Percentiles rank a stretch among this genome's conserved stretches.
Conservation (phyloP, 2,113 vertebrate genomes). For the Sphyrna mokarran region DNA sequence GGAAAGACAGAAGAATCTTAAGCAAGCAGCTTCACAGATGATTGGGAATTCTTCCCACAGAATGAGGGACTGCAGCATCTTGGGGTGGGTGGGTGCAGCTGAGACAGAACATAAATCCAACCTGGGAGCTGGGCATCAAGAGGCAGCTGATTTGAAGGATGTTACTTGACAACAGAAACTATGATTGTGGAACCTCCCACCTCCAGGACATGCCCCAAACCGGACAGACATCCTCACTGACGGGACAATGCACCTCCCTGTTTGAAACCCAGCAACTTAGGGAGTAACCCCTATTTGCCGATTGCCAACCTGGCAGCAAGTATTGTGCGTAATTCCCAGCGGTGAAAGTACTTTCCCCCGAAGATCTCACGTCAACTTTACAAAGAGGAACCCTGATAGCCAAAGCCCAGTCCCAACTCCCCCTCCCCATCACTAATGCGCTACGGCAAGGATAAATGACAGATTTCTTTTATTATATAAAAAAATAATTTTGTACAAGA, state of each 20-base stretch:
- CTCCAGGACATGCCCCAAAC: not conserved
- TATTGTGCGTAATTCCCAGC: too few relatives aligned
- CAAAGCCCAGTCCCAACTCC: not conserved
- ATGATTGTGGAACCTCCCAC: not conserved
- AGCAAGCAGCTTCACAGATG: not conserved
- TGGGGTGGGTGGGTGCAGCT: not conserved
- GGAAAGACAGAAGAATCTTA: not conserved
- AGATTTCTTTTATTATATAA: not conserved
- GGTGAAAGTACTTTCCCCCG: not conserved
- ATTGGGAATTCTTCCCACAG: not conserved
- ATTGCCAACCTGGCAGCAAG: not conserved
- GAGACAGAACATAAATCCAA: not conserved
- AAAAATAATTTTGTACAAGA: too few relatives aligned
- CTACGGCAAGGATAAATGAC: not conserved
- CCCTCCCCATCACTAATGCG: not conserved
- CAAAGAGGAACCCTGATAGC: not conserved
- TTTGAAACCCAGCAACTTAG: not conserved
- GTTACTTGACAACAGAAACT: not conserved
- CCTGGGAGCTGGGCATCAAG: not conserved
- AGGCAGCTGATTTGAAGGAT: not conserved
- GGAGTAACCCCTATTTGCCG: not conserved
- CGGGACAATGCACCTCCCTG: not conserved
- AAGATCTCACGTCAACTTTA: not conserved
- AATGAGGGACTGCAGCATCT: not conserved
- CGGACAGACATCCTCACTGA: not conserved